Percentiles rank a stretch among this genome's conserved stretches.
Evolutionary conservation across 2,797 vertebrate genomes (phyloP).

Genomic region (Notoglanidium macrostoma): DNA sequence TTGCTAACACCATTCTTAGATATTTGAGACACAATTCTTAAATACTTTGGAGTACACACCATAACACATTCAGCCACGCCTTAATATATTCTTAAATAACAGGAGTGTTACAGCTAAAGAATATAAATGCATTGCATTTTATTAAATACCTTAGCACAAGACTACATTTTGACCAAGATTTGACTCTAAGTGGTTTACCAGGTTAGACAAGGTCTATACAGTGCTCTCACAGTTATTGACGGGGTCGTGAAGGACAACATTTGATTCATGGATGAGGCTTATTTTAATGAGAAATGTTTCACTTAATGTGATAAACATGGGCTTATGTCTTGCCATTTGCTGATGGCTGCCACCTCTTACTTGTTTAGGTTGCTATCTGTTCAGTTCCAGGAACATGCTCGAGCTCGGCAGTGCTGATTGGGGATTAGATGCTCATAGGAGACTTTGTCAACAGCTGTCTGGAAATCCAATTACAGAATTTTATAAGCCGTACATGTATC

Average conservation of each 20-base stretch:
- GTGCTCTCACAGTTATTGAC: neutral
- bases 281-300: neutral
- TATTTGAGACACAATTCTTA: too few relatives aligned
- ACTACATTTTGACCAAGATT: neutral
- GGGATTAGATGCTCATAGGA: constrained; percentile 79
- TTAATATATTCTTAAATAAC: neutral
- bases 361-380: constrained; percentile 46
- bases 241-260: constrained; percentile 13
- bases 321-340: constrained; percentile 33
- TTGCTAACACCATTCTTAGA: neutral
- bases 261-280: neutral
- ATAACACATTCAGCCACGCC: too few relatives aligned
- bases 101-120: neutral
- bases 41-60: neutral
- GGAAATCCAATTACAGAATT: constrained; percentile 84
- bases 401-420: constrained; percentile 73
- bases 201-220: neutral
- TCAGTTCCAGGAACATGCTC: constrained; percentile 64
- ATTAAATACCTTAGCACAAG: neutral
- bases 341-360: constrained; percentile 25
- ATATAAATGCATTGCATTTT: neutral
- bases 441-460: constrained; percentile 82
- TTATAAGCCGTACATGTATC: constrained; percentile 81
- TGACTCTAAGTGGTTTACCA: neutral
- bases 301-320: constrained; percentile 29